Conservation (phyloP, 1,140 invertebrate genomes). For the Microplitis mediator region DNA sequence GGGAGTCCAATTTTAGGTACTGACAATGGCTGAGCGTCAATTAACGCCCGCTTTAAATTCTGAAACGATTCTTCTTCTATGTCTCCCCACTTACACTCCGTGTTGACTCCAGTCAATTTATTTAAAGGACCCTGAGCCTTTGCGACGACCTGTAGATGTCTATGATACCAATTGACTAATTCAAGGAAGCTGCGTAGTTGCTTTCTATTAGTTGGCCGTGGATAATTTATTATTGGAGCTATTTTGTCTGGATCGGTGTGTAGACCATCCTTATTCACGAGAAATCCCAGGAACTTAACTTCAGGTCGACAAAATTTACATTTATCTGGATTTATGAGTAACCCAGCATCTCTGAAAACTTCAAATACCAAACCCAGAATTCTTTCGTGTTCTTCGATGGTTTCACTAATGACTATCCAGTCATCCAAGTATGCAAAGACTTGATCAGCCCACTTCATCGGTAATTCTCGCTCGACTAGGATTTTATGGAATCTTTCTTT, state of each 20-base stretch:
- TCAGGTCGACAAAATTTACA: neutral
- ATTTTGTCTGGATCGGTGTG: conserved; percentile 12
- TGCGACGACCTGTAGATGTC: neutral
- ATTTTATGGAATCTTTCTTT: conserved; percentile 14
- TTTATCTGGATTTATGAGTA: conserved; percentile 8
- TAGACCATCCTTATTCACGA: conserved; percentile 7
- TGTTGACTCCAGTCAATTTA: conserved; percentile 1
- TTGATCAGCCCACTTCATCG: neutral
- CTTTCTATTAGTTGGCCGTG: neutral
- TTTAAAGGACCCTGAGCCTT: neutral
- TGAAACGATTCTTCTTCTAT: conserved; percentile 6
- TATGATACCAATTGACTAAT: conserved; percentile 14
- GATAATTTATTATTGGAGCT: neutral
- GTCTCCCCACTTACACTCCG: conserved; percentile 6
- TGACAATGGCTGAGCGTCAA: too few species aligned
- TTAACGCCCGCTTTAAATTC: too few species aligned
- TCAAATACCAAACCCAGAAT: neutral
- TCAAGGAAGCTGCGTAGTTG: conserved; percentile 6
- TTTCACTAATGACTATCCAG: conserved; percentile 14
- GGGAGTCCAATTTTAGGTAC: too few species aligned
- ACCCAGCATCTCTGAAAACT: conserved; percentile 2
- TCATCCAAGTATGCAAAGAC: conserved; percentile 21
- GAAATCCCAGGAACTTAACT: conserved; percentile 12
- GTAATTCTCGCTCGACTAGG: neutral
- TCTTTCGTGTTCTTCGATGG: conserved; percentile 8